Percentiles rank a stretch among this genome's conserved stretches.
Evolutionary conservation across 2,113 vertebrate species (phyloP).

Genomic region (Microcebus murinus): DNA sequence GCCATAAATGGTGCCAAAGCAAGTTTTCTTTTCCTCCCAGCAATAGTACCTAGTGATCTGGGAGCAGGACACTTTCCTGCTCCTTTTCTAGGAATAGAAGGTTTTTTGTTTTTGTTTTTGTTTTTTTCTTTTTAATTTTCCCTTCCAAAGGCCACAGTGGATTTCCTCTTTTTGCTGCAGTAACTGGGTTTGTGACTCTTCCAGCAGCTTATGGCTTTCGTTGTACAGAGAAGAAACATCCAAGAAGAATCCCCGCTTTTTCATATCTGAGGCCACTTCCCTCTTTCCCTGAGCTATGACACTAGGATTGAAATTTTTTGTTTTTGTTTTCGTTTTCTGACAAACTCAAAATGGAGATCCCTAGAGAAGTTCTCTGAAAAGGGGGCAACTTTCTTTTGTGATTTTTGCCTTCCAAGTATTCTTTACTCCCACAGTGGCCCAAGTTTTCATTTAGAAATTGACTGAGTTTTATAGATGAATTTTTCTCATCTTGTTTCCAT

Average conservation of each 20-base stretch:
- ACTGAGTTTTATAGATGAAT: not conserved
- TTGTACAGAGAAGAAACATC: not conserved
- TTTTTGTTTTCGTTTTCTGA: not conserved
- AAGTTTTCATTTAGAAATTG: not conserved
- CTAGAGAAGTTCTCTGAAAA: not conserved
- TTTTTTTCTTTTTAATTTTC: not conserved
- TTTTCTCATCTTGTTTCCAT: not conserved
- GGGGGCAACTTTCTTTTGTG: too few relatives aligned
- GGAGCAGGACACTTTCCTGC: not conserved
- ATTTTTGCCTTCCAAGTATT: not conserved
- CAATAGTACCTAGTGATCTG: not conserved
- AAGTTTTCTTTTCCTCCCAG: not conserved
- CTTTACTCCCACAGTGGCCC: not conserved
- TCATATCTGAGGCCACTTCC: too few relatives aligned
- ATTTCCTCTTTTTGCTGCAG: not conserved
- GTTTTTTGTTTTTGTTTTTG: fast-evolving
- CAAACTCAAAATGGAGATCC: not conserved
- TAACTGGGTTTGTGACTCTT: not conserved
- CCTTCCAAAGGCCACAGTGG: not conserved
- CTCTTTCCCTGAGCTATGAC: not conserved
- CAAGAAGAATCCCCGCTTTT: not conserved
- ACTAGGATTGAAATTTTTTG: not conserved
- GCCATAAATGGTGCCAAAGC: not conserved
- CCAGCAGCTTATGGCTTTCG: not conserved
- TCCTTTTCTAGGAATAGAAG: not conserved